Evolutionary conservation across 2,113 vertebrate genomes (phyloP).

Genomic region (Clinocottus analis): DNA sequence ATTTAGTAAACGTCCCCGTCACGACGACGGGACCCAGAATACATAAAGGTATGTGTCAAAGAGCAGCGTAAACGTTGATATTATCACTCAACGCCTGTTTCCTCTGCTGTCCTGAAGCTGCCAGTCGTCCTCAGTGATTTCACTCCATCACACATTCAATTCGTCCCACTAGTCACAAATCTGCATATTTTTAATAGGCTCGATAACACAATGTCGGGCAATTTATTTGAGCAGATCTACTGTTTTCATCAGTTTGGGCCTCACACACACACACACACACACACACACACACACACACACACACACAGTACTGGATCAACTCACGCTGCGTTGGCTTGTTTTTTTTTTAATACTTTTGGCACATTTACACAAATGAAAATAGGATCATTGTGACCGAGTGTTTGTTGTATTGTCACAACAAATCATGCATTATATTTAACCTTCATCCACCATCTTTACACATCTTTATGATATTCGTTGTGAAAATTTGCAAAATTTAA

Average conservation of each 20-base stretch:
- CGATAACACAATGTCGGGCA: neutral
- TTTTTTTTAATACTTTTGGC: neutral
- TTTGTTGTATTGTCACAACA: neutral
- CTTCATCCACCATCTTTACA: too few relatives aligned
- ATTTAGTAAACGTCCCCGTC: constrained; percentile 56
- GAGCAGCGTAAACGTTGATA: neutral
- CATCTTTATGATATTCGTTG: too few relatives aligned
- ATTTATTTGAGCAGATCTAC: neutral
- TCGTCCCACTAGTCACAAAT: neutral
- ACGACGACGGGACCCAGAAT: constrained; percentile 36
- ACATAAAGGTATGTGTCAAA: constrained; percentile 9
- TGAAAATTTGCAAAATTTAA: neutral
- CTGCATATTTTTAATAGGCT: neutral
- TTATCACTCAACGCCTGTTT: constrained; percentile 22
- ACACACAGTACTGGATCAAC: neutral
- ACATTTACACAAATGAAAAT: neutral
- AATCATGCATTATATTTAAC: neutral
- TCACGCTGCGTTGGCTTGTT: neutral
- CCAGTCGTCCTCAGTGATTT: constrained; percentile 2
- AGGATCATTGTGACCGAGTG: neutral
- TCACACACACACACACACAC: neutral
- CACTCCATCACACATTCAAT: neutral
- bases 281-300: too few relatives aligned
- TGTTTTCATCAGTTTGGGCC: neutral
- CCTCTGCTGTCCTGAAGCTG: neutral